Evolutionary conservation across 2,113 vertebrate species (phyloP).

Genomic region (Protomyctophum bolini): DNA sequence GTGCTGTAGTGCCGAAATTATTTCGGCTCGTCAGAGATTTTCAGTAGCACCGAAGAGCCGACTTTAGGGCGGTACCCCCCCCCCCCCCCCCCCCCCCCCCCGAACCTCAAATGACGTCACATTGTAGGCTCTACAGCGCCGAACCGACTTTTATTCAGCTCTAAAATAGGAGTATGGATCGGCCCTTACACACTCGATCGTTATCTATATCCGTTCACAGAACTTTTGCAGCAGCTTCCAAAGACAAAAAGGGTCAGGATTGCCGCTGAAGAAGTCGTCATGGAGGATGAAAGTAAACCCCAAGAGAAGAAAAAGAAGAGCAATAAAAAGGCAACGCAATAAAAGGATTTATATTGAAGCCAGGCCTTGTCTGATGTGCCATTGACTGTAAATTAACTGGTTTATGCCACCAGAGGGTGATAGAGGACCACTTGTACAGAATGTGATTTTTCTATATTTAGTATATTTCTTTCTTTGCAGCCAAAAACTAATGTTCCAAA

Average conservation of each 20-base stretch:
- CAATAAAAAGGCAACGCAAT: conserved; percentile 45
- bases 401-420: conserved; percentile 3
- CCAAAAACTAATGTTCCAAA: not conserved
- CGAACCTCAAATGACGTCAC: too few relatives aligned
- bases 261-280: conserved; percentile 61
- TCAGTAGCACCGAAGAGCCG: too few relatives aligned
- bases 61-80: too few relatives aligned
- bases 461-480: not conserved
- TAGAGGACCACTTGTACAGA: not conserved
- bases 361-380: conserved; percentile 3
- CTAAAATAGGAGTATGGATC: too few relatives aligned
- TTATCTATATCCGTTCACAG: conserved; percentile 27
- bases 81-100: too few relatives aligned
- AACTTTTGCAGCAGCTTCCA: conserved; percentile 39
- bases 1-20: too few relatives aligned
- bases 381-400: not conserved
- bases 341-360: conserved; percentile 14
- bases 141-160: too few relatives aligned
- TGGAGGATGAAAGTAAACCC: conserved; percentile 71
- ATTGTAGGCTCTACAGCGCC: too few relatives aligned
- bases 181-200: rapidly evolving
- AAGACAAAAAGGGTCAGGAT: conserved; percentile 67
- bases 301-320: conserved; percentile 65
- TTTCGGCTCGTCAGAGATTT: too few relatives aligned
- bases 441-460: not conserved